Evolutionary conservation across 1,140 invertebrate genomes (phyloP).

Genomic region (Teleogryllus occipitalis): DNA sequence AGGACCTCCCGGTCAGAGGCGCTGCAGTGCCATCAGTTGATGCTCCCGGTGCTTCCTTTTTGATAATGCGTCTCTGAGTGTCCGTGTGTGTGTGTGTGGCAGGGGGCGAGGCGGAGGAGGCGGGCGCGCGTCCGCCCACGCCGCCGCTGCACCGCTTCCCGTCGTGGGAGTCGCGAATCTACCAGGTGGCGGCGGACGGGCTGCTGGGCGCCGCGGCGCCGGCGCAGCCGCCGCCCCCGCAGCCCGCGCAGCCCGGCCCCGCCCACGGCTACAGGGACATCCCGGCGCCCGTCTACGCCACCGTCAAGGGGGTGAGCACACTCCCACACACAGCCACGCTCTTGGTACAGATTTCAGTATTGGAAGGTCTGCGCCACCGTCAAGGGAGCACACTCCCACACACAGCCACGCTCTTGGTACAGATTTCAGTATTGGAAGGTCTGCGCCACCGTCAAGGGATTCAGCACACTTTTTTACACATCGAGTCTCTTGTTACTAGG

Average conservation of each 20-base stretch:
- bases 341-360: background rate
- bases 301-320: constrained; percentile 77
- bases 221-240: constrained; percentile 28
- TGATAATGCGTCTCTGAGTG: too few relatives aligned
- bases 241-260: background rate
- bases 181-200: constrained; percentile 80
- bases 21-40: too few relatives aligned
- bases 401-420: background rate
- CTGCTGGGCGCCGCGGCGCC: constrained; percentile 45
- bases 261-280: constrained; percentile 68
- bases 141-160: constrained; percentile 83
- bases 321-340: constrained; percentile 1
- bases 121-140: constrained; percentile 57
- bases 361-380: constrained; percentile 89
- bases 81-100: too few relatives aligned
- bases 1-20: too few relatives aligned
- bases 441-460: constrained; percentile 93
- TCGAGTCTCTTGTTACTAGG: background rate
- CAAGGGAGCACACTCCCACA: constrained; percentile 54
- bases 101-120: too few relatives aligned
- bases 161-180: constrained; percentile 91
- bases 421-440: constrained; percentile 42
- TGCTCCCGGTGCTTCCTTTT: too few relatives aligned
- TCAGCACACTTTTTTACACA: constrained; percentile 30
- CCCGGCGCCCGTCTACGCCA: constrained; percentile 89